Base-by-base conservation (phyloP, 2,888 invertebrate genomes). In the Entomobrya proxima region DNA sequence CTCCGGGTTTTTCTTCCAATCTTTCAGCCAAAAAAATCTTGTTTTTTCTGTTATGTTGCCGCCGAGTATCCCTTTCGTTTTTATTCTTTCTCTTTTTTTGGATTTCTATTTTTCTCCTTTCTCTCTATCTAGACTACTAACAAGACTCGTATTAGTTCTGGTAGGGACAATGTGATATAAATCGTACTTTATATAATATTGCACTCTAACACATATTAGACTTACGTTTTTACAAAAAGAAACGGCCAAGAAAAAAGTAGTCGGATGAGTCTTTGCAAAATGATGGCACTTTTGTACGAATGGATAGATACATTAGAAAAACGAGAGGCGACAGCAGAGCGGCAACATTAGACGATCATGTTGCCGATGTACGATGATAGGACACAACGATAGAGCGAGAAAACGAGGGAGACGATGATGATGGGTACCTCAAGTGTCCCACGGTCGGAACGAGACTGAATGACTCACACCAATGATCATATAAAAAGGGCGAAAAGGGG, bases 401-500 rank as follows among this genome's bases (percentile, higher is more conserved):
- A 69, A 76, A 50, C 7, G 80, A 61, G 13, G 6, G 67, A 80
- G 76, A 78, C 74, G 80, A 81, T 85, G 86, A 67, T 81, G 80
- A 86, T 86, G 87, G 87, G 86, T 87, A 88, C 88, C 88, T 89
- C 87, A 88, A 88, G 87, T 88, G 88, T 89, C 88, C 89, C 89
- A 89, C 88, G 88, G 86, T 87, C 87, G 89, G 88, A 89, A 88
- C 87, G 88, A 89, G 89, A 89, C 89, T 89, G 88, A 88, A 82
- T 86, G 84, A 84, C 86, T 81, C 81, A 86, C 86, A 81, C 83
- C 86, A 86, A 79, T 79, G 88, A 88, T 85, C 83, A 86, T 86
- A 86, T 78, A 85, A 81, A 85, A 80, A 69, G 85, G 81, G 78
- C 76, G 81, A 85, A 81, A 81, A 78, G 81, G 84, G 88, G 88